Evolutionary conservation across 2,113 vertebrate genomes (phyloP).

Genomic region (Cheirogaleus medius): DNA sequence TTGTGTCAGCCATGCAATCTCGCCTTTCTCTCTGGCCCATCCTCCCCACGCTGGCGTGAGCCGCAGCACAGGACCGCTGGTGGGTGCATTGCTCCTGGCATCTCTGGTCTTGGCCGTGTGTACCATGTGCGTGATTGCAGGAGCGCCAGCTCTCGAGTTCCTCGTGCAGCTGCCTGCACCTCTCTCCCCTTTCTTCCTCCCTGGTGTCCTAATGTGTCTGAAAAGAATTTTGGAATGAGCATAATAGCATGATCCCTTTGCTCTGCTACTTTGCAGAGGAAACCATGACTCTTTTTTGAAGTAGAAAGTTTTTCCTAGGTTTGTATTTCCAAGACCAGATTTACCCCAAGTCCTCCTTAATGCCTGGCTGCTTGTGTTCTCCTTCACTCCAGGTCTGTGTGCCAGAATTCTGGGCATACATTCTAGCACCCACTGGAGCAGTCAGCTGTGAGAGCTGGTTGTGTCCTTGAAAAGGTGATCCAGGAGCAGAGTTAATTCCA

Average conservation of each 20-base stretch:
- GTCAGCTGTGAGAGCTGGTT: background rate
- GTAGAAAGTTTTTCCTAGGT: background rate
- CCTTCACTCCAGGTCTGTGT: background rate
- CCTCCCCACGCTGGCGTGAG: rapidly evolving
- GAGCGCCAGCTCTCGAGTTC: background rate
- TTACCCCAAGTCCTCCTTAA: background rate
- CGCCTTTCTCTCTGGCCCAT: background rate
- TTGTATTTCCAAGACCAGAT: background rate
- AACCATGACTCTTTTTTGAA: background rate
- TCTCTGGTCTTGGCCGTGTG: background rate
- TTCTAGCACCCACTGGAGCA: background rate
- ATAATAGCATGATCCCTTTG: background rate
- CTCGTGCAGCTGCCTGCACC: background rate
- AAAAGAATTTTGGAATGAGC: background rate
- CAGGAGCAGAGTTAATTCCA: background rate
- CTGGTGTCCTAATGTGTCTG: background rate
- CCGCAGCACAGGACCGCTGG: rapidly evolving
- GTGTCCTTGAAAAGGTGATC: conserved; percentile 40
- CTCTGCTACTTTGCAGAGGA: background rate
- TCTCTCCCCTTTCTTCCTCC: background rate
- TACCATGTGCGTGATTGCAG: rapidly evolving
- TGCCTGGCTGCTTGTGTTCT: background rate
- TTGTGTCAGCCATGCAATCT: too few species aligned
- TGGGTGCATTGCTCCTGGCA: rapidly evolving
- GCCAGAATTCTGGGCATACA: background rate